Percentiles rank a stretch among this genome's conserved stretches.
Conservation (phyloP, 2,113 vertebrate genomes). For the Petromus typicus region DNA sequence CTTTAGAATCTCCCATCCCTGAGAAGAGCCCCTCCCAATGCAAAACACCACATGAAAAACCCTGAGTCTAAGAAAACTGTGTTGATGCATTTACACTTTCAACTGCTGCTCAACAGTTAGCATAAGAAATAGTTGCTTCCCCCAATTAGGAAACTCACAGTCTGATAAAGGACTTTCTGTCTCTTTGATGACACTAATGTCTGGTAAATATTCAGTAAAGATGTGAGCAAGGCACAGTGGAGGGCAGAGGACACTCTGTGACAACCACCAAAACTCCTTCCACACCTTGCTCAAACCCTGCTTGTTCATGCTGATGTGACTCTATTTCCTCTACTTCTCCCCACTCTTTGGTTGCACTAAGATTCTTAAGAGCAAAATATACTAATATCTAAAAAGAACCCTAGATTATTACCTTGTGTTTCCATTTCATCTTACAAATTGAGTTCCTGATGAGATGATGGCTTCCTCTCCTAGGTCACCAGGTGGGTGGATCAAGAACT, state of each 20-base stretch:
- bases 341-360: background rate
- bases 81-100: background rate
- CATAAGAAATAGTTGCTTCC: background rate
- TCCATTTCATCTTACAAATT: slow-evolving; percentile 15
- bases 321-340: background rate
- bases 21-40: background rate
- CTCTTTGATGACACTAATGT: background rate
- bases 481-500: background rate
- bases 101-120: background rate
- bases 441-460: background rate
- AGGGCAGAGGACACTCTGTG: background rate
- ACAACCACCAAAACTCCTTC: background rate
- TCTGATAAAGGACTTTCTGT: background rate
- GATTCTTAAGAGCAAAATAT: background rate
- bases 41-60: background rate
- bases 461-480: slow-evolving; percentile 17
- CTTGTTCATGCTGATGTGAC: background rate
- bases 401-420: slow-evolving; percentile 24
- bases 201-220: background rate
- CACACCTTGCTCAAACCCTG: background rate
- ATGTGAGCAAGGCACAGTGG: background rate
- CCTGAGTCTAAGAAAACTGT: background rate
- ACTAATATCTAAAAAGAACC: slow-evolving; percentile 18
- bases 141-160: background rate
- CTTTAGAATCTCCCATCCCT: background rate